Conservation (phyloP, 2,797 vertebrate species). For the Ceyx erithaca region DNA sequence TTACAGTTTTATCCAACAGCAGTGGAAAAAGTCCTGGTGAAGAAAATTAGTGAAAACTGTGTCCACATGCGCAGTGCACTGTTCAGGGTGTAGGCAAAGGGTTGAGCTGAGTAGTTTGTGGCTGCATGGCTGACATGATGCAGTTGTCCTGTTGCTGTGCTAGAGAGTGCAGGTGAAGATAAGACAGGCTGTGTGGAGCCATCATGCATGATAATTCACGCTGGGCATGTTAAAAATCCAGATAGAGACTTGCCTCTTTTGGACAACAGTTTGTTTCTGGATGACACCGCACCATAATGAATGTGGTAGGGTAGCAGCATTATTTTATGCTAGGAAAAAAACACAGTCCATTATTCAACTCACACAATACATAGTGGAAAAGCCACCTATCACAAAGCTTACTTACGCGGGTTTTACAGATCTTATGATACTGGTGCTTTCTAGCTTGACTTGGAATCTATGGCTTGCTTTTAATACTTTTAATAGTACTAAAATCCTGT, state of each 20-base stretch:
- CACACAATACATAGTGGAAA: background rate
- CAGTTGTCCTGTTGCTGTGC: background rate
- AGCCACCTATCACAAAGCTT: background rate
- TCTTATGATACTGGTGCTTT: background rate
- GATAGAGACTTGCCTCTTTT: background rate
- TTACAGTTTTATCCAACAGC: background rate
- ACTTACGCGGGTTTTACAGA: background rate
- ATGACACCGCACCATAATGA: background rate
- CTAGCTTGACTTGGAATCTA: background rate
- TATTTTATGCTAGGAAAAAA: background rate
- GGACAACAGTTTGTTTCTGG: background rate
- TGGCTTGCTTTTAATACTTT: background rate
- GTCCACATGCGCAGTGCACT: background rate
- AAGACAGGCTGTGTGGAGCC: background rate
- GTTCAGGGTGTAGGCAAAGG: background rate
- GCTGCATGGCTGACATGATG: background rate
- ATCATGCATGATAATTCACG: background rate
- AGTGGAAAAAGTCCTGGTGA: background rate
- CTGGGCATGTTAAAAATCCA: background rate
- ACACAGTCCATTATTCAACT: background rate
- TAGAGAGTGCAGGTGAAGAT: background rate
- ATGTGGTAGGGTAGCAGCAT: rapidly evolving
- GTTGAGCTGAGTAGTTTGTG: background rate
- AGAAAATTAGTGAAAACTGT: background rate
- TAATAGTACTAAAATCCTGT: slow-evolving; percentile 27